A percentile compares a stretch with the other conserved stretches of the same genome.
phyloP scores from a whole-genome alignment of 2,113 vertebrate genomes.

The Pao palembangensis region DNA sequence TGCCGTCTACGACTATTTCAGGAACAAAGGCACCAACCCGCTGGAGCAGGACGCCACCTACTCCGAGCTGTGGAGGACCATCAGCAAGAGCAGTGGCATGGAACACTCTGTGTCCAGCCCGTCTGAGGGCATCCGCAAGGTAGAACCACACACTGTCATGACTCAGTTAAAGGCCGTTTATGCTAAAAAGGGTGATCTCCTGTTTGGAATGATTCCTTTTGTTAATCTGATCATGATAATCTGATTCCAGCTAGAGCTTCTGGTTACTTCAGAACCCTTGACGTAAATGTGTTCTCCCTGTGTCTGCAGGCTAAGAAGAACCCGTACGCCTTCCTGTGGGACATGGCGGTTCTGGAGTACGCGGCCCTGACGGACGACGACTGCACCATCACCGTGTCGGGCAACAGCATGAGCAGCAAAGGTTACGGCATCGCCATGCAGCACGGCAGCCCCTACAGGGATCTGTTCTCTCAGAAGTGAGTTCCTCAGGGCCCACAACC shows the following conservation, averaged over 20 bases:
- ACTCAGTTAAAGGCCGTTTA: too few relatives aligned
- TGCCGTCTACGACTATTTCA: slow-evolving; percentile 94
- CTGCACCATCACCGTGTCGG: slow-evolving; percentile 89
- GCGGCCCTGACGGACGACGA: slow-evolving; percentile 92
- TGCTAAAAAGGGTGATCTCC: too few relatives aligned
- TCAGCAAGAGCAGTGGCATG: slow-evolving; percentile 89
- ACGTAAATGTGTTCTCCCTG: too few relatives aligned
- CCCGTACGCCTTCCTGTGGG: slow-evolving; percentile 94
- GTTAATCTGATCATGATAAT: too few relatives aligned
- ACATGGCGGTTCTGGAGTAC: slow-evolving; percentile 95
- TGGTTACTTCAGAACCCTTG: too few relatives aligned
- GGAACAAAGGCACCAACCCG: slow-evolving; percentile 94
- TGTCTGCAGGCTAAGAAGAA: slow-evolving; percentile 86
- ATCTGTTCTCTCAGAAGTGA: slow-evolving; percentile 96
- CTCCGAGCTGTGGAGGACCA: slow-evolving; percentile 92
- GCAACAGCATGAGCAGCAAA: slow-evolving; percentile 92
- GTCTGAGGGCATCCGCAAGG: slow-evolving; percentile 95
- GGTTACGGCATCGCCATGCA: slow-evolving; percentile 96
- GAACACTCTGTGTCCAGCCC: slow-evolving; percentile 90
- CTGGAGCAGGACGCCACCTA: slow-evolving; percentile 96
- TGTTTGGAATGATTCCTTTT: too few relatives aligned
- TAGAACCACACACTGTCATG: slow-evolving; percentile 35
- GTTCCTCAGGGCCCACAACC: neutral
- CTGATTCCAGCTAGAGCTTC: too few relatives aligned
- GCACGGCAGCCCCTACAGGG: slow-evolving; percentile 97